Conservation (phyloP, 2,888 invertebrate genomes). For the Epinotia nisella region DNA sequence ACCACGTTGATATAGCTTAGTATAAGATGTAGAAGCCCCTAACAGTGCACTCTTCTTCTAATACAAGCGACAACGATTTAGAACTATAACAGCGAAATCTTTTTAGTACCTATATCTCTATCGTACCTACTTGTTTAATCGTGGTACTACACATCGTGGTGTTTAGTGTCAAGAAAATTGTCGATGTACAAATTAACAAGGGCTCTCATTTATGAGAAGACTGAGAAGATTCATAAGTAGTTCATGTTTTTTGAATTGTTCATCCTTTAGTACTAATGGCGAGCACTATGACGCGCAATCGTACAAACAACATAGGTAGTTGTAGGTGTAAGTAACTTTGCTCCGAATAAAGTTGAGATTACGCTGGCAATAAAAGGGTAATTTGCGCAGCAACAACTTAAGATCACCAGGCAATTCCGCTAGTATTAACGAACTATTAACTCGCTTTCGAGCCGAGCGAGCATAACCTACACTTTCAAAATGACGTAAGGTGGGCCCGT, state of each 20-base stretch:
- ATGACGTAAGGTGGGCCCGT: constrained; percentile 63
- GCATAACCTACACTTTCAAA: constrained; percentile 70
- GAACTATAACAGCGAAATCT: no score
- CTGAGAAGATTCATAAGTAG: background rate
- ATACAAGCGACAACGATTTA: background rate
- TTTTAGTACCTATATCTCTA: no score
- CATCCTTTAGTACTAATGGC: background rate
- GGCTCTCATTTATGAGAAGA: no score
- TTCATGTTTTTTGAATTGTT: background rate
- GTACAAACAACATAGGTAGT: background rate
- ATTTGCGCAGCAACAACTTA: background rate
- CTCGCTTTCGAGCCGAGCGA: constrained; percentile 73
- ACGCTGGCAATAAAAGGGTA: background rate
- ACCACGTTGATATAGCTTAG: background rate
- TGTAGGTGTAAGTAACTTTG: background rate
- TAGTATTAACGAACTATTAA: constrained; percentile 58
- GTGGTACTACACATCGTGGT: no score
- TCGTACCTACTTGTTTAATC: no score
- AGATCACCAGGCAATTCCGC: constrained; percentile 24
- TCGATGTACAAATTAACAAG: no score
- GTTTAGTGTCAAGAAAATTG: background rate
- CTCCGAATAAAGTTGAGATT: background rate
- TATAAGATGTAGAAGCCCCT: background rate
- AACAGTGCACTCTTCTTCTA: background rate
- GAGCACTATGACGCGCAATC: background rate